phyloP scores from a whole-genome alignment of 2,113 vertebrate species.

The Corythornis madagascariensis region DNA sequence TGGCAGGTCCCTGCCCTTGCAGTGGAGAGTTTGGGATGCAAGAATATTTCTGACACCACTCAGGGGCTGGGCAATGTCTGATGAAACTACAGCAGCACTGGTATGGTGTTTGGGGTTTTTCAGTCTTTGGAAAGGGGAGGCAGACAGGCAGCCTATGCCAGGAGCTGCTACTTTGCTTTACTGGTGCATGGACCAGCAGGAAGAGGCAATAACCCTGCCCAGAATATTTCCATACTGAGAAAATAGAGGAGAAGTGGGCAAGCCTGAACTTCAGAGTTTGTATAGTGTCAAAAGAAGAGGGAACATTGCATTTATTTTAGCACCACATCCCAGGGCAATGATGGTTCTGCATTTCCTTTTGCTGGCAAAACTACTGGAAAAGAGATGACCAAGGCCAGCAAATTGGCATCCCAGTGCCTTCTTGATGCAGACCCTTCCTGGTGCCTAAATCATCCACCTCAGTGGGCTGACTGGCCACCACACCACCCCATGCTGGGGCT shows the following conservation, averaged over 20 bases:
- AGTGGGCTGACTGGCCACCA: conserved; percentile 26
- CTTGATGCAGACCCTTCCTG: conserved; percentile 63
- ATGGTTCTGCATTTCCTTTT: neutral
- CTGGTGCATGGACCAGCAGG: fast-evolving
- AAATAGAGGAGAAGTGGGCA: neutral
- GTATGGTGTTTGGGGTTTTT: neutral
- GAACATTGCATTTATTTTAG: neutral
- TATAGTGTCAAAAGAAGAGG: neutral
- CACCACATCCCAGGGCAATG: neutral
- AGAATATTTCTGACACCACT: neutral
- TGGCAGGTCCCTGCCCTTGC: neutral
- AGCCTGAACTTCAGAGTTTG: neutral
- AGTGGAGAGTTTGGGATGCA: neutral
- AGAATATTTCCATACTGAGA: neutral
- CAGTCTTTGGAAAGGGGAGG: neutral
- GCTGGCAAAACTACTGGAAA: neutral
- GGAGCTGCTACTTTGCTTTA: neutral
- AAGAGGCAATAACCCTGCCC: neutral
- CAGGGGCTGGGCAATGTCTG: neutral
- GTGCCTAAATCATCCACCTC: conserved; percentile 36
- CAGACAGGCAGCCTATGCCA: neutral
- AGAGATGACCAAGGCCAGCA: neutral
- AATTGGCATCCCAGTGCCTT: neutral
- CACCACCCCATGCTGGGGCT: conserved; percentile 12
- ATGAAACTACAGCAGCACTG: neutral